A percentile compares a stretch with the other conserved stretches of the same genome.
Conservation (phyloP, 2,113 vertebrate genomes). For the Saguinus midas region DNA sequence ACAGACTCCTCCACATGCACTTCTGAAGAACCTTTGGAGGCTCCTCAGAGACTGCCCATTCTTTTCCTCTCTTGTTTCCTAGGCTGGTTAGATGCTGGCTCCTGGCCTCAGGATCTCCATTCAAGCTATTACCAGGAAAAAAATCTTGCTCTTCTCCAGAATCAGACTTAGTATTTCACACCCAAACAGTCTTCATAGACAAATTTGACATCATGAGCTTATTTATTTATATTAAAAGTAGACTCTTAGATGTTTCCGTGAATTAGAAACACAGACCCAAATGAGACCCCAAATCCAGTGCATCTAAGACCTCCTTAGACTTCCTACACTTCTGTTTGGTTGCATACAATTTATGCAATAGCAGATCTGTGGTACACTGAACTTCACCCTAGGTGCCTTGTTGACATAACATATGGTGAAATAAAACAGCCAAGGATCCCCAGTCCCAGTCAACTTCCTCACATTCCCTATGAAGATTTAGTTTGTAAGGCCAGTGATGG, state of each 20-base stretch:
- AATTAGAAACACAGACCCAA: not conserved
- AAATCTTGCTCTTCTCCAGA: not conserved
- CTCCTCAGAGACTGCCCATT: not conserved
- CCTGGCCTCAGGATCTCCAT: not conserved
- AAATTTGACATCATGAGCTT: not conserved
- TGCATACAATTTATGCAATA: accelerated
- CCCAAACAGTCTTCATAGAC: not conserved
- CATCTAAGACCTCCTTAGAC: not conserved
- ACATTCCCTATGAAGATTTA: not conserved
- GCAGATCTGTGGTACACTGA: not conserved
- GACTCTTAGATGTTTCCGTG: not conserved
- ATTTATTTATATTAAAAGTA: not conserved
- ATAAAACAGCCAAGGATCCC: not conserved
- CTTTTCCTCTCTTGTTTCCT: not conserved
- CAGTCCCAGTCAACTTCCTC: not conserved
- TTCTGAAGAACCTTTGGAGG: not conserved
- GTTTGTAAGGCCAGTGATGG: not conserved
- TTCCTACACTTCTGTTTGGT: not conserved
- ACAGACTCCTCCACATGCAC: not conserved
- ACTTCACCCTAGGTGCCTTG: not conserved
- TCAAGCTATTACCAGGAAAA: not conserved
- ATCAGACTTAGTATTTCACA: not conserved
- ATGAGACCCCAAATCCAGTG: not conserved
- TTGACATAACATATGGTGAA: not conserved
- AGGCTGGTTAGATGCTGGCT: not conserved